phyloP scores from a whole-genome alignment of 2,888 invertebrate species.

The Halocaridina rubra region DNA sequence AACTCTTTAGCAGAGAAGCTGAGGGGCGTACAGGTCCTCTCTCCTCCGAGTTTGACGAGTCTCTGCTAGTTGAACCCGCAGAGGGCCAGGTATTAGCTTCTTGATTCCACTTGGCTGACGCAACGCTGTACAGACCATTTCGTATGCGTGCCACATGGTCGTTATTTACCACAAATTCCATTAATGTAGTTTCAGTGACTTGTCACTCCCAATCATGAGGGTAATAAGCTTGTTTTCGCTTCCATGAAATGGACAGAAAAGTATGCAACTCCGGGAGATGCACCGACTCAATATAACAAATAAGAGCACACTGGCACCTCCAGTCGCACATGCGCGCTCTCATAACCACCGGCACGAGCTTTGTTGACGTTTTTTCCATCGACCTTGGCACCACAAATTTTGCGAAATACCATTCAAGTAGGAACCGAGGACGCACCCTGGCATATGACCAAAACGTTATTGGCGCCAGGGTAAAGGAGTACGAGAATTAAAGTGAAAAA shows the following conservation, averaged over 20 bases:
- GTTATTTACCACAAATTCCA: not conserved
- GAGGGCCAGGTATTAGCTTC: not conserved
- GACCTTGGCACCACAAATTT: constrained; percentile 34
- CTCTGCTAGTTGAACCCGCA: constrained; percentile 11
- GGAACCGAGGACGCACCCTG: not conserved
- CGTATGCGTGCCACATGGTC: not conserved
- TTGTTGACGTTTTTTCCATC: constrained; percentile 11
- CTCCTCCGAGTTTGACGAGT: constrained; percentile 20
- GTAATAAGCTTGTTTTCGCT: no score
- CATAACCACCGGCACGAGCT: not conserved
- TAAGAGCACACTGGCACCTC: no score
- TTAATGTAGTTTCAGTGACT: not conserved
- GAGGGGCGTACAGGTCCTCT: constrained; percentile 20
- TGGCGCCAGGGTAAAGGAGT: not conserved
- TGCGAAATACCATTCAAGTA: not conserved
- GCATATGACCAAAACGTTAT: not conserved
- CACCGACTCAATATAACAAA: no score
- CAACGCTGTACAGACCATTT: constrained; percentile 1
- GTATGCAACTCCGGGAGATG: no score
- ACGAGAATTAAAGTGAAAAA: not conserved
- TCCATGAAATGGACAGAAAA: no score
- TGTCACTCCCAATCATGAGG: not conserved
- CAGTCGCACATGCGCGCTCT: no score
- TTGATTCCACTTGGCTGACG: constrained; percentile 27
- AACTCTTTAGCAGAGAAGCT: constrained; percentile 3